Evolutionary conservation across 2,113 vertebrate genomes (phyloP), one percentile per base, ranked within the genome.

Genomic region (Oriolus oriolus): DNA sequence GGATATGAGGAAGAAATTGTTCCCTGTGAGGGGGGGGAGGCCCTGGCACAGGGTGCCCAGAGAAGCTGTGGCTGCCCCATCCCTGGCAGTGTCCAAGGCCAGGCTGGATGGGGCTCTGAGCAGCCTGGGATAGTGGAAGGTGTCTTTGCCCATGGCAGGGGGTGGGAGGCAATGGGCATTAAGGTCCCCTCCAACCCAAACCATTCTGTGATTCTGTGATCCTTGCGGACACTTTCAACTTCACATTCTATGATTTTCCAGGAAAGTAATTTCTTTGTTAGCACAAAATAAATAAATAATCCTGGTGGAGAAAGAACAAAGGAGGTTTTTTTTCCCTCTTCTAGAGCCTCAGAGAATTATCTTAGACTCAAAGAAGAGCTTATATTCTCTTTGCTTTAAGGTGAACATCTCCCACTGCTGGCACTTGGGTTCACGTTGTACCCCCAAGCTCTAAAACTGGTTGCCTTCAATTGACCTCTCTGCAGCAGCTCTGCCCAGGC

Each of bases 31-130:
- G 19, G 1, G n/a, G 15, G 0, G 1, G 23, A 65, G n/a, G 16
- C 16, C 28, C 41, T 65, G 69, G 30, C 30, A 74, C 23, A 74
- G 11, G n/a, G 0, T 74, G 0, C 28, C 22, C 49, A 74, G 59
- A 64, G 50, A 0, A 47, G 23, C n/a, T 64, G 41, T 56, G 50
- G 69, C 28, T 75, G 42, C 12, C 5, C 19, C 35, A 56, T 41
- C 24, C 23, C 24, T 65, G n/a, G 42, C 0, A 47, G 12, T 47
- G 41, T 56, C 0, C 15, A 0, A 54, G 24, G 6, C n/a, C 59
- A 84, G 69, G 41, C 0, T 47, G 50, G 28, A 41, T n/a, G n/a
- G 8, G 10, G 41, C 28, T 49, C 6, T 2, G 59, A 84, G 41
- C 9, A 84, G 4, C 0, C 9, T 56, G 59, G 50, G 23, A 0